Base-by-base conservation (phyloP, 1,140 invertebrate species). In the Rhopalosiphum padi region DNA sequence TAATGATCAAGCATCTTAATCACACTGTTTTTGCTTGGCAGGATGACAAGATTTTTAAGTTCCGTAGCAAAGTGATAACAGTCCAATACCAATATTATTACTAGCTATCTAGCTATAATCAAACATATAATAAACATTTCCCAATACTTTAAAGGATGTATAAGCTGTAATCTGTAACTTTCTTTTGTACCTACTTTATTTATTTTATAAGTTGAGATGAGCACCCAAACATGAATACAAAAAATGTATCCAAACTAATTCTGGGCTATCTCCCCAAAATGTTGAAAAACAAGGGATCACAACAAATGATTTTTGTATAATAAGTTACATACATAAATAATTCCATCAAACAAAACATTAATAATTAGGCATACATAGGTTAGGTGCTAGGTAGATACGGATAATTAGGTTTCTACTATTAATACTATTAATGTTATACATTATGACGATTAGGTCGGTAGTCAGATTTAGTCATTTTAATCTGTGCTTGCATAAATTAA, bases 201-300 rank as follows among this genome's bases (percentile, higher is more conserved):
- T 68, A 30, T 68, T 68, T n/a, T n/a, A n/a, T n/a, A 77, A 77
- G 18, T 77, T n/a, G 30, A 77, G n/a, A 77, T 77, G 1, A 68
- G 4, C 4, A 68, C 0, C 11, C 4, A n/a, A 5, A 68, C 60
- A n/a, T 68, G 5, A 15, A 18, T 0, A 4, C 15, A 18, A n/a
- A 77, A 77, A n/a, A 77, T 77, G 15, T 77, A n/a, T 18, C 15
- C 25, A 4, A 35, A n/a, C n/a, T 15, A n/a, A 68, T n/a, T 68
- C 30, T 4, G 4, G 11, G 11, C 0, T 15, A 77, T 18, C 5
- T 15, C 0, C 1, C 4, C 60, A n/a, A n/a, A 2, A 77, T 30
- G 5, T 35, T 77, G n/a, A 77, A 77, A n/a, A n/a, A 77, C n/a
- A 15, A n/a, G 5, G 5, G 18, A 30, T n/a, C 0, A n/a, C n/a